Base-by-base conservation (phyloP, 2,113 vertebrate genomes). In the Ceuthmochares aereus region DNA sequence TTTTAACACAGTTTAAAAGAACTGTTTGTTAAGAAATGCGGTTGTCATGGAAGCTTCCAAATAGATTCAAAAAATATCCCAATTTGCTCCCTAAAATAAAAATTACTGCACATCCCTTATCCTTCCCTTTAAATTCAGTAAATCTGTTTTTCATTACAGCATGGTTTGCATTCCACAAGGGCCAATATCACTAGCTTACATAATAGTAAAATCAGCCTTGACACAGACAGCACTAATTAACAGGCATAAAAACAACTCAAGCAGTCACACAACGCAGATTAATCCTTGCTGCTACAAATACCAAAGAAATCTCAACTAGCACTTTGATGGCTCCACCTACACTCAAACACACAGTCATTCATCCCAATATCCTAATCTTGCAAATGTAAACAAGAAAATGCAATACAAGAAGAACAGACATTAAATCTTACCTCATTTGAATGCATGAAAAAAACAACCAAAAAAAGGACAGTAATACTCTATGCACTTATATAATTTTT, bases 171-270 rank as follows among this genome's bases (percentile, higher is more conserved):
- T 96, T 96, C 93, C 97, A 97, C 75, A 95, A 88, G 74, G 78
- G 69, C 84, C 94, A 96, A 7, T 91, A 94, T 76, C 94, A 73
- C 88, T 58, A 70, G 32, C 88, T 97, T 96, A 96, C 86, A 96
- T 97, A 97, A 97, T 51, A 96, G 93, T 76, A 96, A 81, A 96
- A 84, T 80, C 84, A 96, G 95, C 91, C 92, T 94, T 94, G 95
- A 97, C 93, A 96, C 67, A 93, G 93, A 92, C 96, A 96, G 90
- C 84, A 56, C 68, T 96, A 96, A 97, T 97, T 97, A 97, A 91
- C 85, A 96, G 73, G 68, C 77, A 95, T 75, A 89, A 95, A 97
- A 96, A 94, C 94, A 97, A 81, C 83, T 79, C 78, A 76, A 47
- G 84, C 68, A 95, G 90, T 78, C 90, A 90, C 64, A 56, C 78